Percentiles rank a stretch among this genome's conserved stretches.
phyloP scores from a whole-genome alignment of 2,888 invertebrate species.

The Frankliniella intonsa region DNA sequence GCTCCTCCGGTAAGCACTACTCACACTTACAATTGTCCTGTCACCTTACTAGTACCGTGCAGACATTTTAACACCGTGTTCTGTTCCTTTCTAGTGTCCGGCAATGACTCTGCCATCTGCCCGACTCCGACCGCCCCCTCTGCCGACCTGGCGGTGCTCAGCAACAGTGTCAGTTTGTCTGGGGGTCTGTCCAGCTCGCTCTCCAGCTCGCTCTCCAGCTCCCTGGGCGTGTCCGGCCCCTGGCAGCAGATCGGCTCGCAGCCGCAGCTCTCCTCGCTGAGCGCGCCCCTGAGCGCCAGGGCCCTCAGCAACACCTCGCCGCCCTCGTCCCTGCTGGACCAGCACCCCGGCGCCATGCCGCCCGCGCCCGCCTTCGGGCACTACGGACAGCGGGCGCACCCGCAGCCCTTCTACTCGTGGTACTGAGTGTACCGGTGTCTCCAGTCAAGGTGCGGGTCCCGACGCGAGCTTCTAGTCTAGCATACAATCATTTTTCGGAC shows the following conservation, averaged over 20 bases:
- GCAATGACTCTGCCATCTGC: background rate
- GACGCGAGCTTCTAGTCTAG: constrained; percentile 11
- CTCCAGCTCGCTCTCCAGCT: background rate
- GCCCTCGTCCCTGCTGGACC: background rate
- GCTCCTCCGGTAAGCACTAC: background rate
- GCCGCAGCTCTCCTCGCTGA: background rate
- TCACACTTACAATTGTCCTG: background rate
- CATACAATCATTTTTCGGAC: background rate
- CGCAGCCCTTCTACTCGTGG: constrained; percentile 40
- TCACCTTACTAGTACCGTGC: background rate
- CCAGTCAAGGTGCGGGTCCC: background rate
- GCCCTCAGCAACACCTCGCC: constrained; percentile 3
- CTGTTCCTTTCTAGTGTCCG: background rate
- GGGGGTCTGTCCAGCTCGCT: background rate
- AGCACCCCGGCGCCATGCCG: background rate
- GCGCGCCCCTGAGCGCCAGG: background rate
- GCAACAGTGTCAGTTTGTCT: background rate
- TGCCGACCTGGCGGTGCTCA: constrained; percentile 1
- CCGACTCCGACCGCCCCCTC: background rate
- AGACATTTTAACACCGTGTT: background rate
- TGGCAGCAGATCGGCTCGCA: constrained; percentile 5
- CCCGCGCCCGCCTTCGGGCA: constrained; percentile 28
- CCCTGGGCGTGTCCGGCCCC: background rate
- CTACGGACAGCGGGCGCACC: constrained; percentile 34
- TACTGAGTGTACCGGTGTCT: constrained; percentile 36